Evolutionary conservation across 2,888 invertebrate genomes (phyloP), one percentile per base, ranked within the genome.

Genomic region (Acanthosoma haemorrhoidale): DNA sequence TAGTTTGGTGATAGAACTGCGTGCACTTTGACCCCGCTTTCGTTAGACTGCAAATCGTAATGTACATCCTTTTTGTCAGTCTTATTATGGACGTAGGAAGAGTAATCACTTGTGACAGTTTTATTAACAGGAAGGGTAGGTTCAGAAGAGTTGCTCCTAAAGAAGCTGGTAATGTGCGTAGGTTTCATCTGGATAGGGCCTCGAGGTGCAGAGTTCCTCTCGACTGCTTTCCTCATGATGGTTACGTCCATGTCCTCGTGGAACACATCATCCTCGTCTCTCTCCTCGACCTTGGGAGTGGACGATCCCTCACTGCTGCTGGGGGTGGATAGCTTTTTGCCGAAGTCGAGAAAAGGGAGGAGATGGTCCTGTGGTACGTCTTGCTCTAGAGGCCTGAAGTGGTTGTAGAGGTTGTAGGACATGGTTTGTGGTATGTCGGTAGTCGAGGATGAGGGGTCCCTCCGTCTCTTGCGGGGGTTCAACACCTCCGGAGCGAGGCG

Each of bases 311-410:
- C 80, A 15, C 77, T 77, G 4, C 77, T 76, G 59, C 75, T 76
- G 2, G 78, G 76, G 0, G 74, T 75, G 1, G 82, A 81, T 41
- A 85, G 76, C 77, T 89, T 89, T 76, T 88, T 86, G 0, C 89
- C 89, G 77, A 89, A 89, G 77, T 84, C 87, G 70, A 88, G 81
- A 78, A 89, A 89, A 11, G 88, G 88, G 82, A 88, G 84, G 76
- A 88, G 88, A 51, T 78, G 79, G 78, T 86, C 87, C 51, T 83
- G 83, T 0, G 86, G 85, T 68, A 87, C 79, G 75, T 87, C 86
- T 29, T 83, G 80, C 77, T 87, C 87, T 38, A 87, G 81, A 0
- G 86, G 86, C 38, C 86, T 79, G 75, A 87, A 87, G 75, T 87
- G 86, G 75, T 86, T 86, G 75, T 86, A 86, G 70, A 87, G 79